A percentile compares a stretch with the other conserved stretches of the same genome.
Evolutionary conservation across 2,797 vertebrate species (phyloP).

Genomic region (Cottoperca gobio): DNA sequence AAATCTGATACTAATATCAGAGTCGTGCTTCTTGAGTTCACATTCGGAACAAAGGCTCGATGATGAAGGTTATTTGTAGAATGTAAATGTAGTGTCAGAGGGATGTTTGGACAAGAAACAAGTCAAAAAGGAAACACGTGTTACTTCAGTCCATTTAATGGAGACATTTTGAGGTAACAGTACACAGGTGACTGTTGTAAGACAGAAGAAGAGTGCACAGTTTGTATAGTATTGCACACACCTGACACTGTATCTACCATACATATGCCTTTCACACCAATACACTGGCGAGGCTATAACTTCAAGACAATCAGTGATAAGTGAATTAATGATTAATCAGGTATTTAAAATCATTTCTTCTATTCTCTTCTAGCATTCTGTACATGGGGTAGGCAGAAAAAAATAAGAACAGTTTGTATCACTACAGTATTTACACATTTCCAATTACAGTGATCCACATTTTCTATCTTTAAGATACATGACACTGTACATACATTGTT

Average conservation of each 20-base stretch:
- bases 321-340: constrained; percentile 32
- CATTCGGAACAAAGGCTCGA: too few relatives aligned
- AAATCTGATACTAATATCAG: too few relatives aligned
- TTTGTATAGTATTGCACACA: constrained; percentile 52
- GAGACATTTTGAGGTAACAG: constrained; percentile 64
- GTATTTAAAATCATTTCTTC: constrained; percentile 29
- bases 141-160: constrained; percentile 76
- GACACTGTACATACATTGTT: constrained; percentile 51
- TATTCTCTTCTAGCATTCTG: constrained; percentile 57
- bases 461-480: constrained; percentile 61
- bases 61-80: too few relatives aligned
- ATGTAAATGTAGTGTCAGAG: too few relatives aligned
- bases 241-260: constrained; percentile 38
- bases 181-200: constrained; percentile 56
- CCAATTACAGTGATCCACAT: constrained; percentile 52
- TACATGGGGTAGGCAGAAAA: constrained; percentile 42
- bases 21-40: too few relatives aligned
- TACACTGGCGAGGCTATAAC: constrained; percentile 43
- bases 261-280: constrained; percentile 44
- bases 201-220: constrained; percentile 52
- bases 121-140: constrained; percentile 7
- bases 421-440: constrained; percentile 75
- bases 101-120: neutral
- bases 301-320: constrained; percentile 48
- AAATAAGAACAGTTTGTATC: constrained; percentile 62